Evolutionary conservation across 2,888 invertebrate species (phyloP), one percentile per base, ranked within the genome.

Genomic region (Napeogenes inachia): DNA sequence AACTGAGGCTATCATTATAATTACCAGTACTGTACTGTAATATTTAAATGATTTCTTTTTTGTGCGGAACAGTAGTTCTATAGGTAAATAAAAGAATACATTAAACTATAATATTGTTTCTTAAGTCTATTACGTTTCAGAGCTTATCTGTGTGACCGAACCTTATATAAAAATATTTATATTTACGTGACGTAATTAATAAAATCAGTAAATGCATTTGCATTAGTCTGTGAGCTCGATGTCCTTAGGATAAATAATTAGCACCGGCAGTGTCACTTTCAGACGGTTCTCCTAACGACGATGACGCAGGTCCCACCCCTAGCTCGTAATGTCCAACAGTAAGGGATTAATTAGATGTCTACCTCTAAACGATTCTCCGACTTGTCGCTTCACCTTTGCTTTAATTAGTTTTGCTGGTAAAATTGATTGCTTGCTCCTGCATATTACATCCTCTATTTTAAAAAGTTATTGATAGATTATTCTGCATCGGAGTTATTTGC

Each of bases 221-320:
- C 66, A 66, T 65, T 63, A 62, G 65, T 65, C 63, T 63, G 46
- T 64, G 56, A 64, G 57, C 63, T 59, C 78, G 80, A 79, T 78
- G 82, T 85, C 82, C 82, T 84, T 78, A 76, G 73, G 79, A 79
- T 84, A 87, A 88, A 82, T 87, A 89, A 89, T 89, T 89, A 88
- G 84, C 83, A 73, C 70, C 67, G 73, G 65, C 70, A 85, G 88
- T 89, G 89, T 89, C 89, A 89, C 77, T 86, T 88, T 85, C 89
- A 89, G 88, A 86, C 79, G 78, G 69, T 68, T 70, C 71, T 77
- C 71, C 82, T 87, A 88, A 87, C 87, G 84, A 88, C 84, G 76
- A 77, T 78, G 78, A 79, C 78, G 79, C 72, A 73, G 71, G 63
- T 68, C 65, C 68, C 69, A 67, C 65, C 67, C 68, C 67, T 67